Evolutionary conservation across 2,113 vertebrate species (phyloP), one percentile per base, ranked within the genome.

Genomic region (Nothobranchius furzeri): DNA sequence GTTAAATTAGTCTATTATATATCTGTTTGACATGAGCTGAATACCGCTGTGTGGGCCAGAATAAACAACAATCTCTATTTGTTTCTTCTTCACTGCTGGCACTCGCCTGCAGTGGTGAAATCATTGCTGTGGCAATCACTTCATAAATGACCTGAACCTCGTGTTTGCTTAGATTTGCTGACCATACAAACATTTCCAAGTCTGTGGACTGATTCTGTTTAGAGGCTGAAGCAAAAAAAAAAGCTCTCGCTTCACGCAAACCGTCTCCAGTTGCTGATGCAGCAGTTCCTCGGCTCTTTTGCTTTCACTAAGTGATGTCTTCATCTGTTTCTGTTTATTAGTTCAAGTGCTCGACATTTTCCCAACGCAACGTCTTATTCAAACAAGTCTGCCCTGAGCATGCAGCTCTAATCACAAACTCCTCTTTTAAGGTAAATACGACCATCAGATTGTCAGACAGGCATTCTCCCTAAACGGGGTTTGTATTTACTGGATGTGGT

Each of bases 321-420:
- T 84, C 86, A 71, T 87, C 67, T 67, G 80, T 78, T 66, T 86
- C 50, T 90, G 86, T 89, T 90, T 90, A 90, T 91, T 91, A 85
- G 84, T 85, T 87, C 81, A 66, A 75, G 71, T 75, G 81, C 84
- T 86, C 82, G 90, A 90, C 85, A 83, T 90, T 83, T 89, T 86
- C 75, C 61, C 81, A 85, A 78, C 65, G 45, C 79, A 81, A 77
- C 58, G 60, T 76, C 85, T 90, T 77, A 77, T 76, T 89, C 82
- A 88, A 91, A 91, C 89, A 90, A 85, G 75, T 45, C 61, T 10
- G 67, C 36, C 60, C 66, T 0, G 43, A 65, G 72, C 86, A 75
- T 62, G 68, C 79, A 58, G 81, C 75, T 86, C 76, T 76, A 87
- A 88, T 87, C 86, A 85, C 81, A 87, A 78, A 74, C 82, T 76